phyloP scores from a whole-genome alignment of 1,140 invertebrate species.

The Coptotermes formosanus region DNA sequence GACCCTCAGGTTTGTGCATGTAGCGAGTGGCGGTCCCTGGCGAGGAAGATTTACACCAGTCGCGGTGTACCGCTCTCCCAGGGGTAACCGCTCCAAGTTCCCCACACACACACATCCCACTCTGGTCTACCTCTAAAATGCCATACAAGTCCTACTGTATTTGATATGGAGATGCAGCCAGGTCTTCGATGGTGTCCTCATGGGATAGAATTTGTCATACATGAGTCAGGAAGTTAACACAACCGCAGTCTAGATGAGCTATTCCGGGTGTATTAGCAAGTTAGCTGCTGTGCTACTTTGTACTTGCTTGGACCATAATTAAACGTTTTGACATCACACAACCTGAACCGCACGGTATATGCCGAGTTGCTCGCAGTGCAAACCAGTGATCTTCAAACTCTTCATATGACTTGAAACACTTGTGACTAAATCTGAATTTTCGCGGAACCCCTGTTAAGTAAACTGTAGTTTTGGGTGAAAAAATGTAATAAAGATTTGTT shows the following conservation, averaged over 20 bases:
- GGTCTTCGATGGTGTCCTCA: not conserved
- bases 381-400: too few species aligned
- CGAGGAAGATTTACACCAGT: conserved; percentile 8
- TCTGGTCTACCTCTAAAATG: conserved; percentile 16
- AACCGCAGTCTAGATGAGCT: not conserved
- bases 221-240: not conserved
- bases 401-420: too few species aligned
- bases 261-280: not conserved
- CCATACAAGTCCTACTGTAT: not conserved
- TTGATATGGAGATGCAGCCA: not conserved
- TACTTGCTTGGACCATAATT: not conserved
- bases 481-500: too few species aligned
- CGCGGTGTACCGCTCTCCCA: conserved; percentile 6
- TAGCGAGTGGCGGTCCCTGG: conserved; percentile 1
- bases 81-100: not conserved
- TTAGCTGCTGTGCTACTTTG: too few species aligned
- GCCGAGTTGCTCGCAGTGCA: too few species aligned
- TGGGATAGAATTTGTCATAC: not conserved
- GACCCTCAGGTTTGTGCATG: not conserved
- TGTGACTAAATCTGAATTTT: too few species aligned
- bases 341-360: too few species aligned
- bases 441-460: too few species aligned
- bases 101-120: not conserved
- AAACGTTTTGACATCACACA: not conserved
- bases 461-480: too few species aligned